A percentile compares a stretch with the other conserved stretches of the same genome.
phyloP scores from a whole-genome alignment of 2,113 vertebrate genomes.

The Strix uralensis region DNA sequence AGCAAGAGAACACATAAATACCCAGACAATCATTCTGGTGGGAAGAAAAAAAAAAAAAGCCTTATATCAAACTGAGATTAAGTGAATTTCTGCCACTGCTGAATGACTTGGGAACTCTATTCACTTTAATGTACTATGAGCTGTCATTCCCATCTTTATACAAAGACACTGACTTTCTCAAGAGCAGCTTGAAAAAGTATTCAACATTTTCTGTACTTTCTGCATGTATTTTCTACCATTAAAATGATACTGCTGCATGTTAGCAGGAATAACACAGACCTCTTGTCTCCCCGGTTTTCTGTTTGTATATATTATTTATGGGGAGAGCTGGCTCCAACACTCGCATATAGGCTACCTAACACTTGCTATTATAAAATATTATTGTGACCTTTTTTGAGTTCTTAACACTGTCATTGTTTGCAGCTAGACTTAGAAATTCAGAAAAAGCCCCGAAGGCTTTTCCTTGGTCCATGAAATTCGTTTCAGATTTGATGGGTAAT shows the following conservation, averaged over 20 bases:
- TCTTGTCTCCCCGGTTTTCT: background rate
- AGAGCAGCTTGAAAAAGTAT: slow-evolving; percentile 11
- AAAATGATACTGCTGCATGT: background rate
- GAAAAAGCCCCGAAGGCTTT: background rate
- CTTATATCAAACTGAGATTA: background rate
- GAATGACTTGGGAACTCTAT: slow-evolving; percentile 43
- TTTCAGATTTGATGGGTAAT: slow-evolving; percentile 40
- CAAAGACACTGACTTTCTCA: slow-evolving; percentile 36
- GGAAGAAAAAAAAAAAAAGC: background rate
- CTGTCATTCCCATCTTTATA: slow-evolving; percentile 52
- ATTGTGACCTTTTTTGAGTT: slow-evolving; percentile 13
- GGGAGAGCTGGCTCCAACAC: background rate
- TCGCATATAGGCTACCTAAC: background rate
- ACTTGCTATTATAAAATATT: slow-evolving; percentile 17
- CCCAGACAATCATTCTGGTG: background rate
- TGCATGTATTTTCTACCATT: background rate
- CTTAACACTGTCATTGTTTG: background rate
- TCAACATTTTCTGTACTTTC: slow-evolving; percentile 4
- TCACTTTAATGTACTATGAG: slow-evolving; percentile 51
- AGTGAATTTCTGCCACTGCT: slow-evolving; percentile 42
- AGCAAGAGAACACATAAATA: background rate
- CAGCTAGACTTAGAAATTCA: background rate
- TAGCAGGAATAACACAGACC: background rate
- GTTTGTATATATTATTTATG: slow-evolving; percentile 20
- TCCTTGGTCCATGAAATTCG: slow-evolving; percentile 29